phyloP scores from a whole-genome alignment of 2,888 invertebrate species.

The Mythimna albipuncta region DNA sequence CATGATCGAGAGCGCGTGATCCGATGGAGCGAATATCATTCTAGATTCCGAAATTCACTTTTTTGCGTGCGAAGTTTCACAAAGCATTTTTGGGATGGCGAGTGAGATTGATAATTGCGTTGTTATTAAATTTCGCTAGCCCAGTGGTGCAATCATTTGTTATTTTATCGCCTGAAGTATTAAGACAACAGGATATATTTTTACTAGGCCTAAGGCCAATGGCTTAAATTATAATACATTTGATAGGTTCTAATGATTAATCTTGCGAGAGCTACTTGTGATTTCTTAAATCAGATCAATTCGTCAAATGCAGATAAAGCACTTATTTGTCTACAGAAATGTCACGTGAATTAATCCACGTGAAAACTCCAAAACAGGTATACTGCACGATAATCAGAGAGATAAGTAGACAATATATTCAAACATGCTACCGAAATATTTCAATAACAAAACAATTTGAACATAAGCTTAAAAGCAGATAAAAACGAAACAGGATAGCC shows the following conservation, averaged over 20 bases:
- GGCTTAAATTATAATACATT: conserved; percentile 8
- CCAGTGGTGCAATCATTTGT: conserved; percentile 25
- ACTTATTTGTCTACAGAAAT: conserved; percentile 3
- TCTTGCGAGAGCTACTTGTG: conserved; percentile 16
- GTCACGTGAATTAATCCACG: neutral
- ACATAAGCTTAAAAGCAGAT: neutral
- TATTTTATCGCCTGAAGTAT: conserved; percentile 23
- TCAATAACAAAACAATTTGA: conserved; percentile 10
- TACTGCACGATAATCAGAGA: conserved; percentile 8
- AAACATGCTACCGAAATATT: conserved; percentile 10
- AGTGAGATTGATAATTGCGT: conserved; percentile 51
- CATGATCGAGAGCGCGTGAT: conserved; percentile 57
- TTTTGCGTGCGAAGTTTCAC: conserved; percentile 57
- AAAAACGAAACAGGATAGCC: conserved; percentile 21
- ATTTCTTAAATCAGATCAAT: conserved; percentile 16
- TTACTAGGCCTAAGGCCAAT: conserved; percentile 14
- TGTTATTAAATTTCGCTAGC: conserved; percentile 46
- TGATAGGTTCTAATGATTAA: conserved; percentile 22
- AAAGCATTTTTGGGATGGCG: conserved; percentile 53
- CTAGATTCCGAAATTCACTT: conserved; percentile 48
- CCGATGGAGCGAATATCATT: conserved; percentile 51
- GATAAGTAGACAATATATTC: conserved; percentile 10
- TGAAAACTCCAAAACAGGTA: conserved; percentile 11
- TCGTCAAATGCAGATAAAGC: conserved; percentile 2
- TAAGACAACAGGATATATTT: conserved; percentile 25